A percentile compares a stretch with the other conserved stretches of the same genome.
Evolutionary conservation across 2,797 vertebrate genomes (phyloP).

Genomic region (Pagetopsis macropterus): DNA sequence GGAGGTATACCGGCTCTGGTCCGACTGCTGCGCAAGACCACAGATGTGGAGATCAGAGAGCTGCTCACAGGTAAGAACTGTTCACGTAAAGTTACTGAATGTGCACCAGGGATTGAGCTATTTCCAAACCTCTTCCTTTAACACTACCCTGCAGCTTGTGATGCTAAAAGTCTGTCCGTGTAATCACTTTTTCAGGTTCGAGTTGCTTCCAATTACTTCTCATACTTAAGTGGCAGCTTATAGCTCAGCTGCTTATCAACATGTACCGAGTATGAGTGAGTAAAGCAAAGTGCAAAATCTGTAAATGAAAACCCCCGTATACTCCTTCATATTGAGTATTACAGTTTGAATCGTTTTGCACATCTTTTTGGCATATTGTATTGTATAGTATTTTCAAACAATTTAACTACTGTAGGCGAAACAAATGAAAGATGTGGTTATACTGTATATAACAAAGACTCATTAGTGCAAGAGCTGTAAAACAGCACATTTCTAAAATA

Average conservation of each 20-base stretch:
- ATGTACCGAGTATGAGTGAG: not conserved
- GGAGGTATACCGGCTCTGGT: slow-evolving; percentile 96
- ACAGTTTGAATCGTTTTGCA: not conserved
- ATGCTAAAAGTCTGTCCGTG: not conserved
- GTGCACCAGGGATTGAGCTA: not conserved
- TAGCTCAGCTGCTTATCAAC: not conserved
- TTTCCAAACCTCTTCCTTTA: not conserved
- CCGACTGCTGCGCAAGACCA: slow-evolving; percentile 94
- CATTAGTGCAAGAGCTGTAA: not conserved
- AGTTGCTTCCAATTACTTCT: not conserved
- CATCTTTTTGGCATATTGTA: not conserved
- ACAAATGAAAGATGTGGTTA: not conserved
- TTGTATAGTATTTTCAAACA: not conserved
- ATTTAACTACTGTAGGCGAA: not conserved
- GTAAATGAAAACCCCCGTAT: not conserved
- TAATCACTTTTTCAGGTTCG: not conserved
- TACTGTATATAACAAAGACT: not conserved
- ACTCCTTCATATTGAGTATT: not conserved
- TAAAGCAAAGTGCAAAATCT: not conserved
- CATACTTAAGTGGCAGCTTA: not conserved
- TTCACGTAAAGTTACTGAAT: not conserved
- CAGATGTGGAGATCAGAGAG: slow-evolving; percentile 97
- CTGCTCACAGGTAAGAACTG: slow-evolving; percentile 91
- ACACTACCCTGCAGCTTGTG: not conserved
- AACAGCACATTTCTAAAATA: too few species aligned